Evolutionary conservation across 2,113 vertebrate genomes (phyloP).

Genomic region (Gadus chalcogrammus): DNA sequence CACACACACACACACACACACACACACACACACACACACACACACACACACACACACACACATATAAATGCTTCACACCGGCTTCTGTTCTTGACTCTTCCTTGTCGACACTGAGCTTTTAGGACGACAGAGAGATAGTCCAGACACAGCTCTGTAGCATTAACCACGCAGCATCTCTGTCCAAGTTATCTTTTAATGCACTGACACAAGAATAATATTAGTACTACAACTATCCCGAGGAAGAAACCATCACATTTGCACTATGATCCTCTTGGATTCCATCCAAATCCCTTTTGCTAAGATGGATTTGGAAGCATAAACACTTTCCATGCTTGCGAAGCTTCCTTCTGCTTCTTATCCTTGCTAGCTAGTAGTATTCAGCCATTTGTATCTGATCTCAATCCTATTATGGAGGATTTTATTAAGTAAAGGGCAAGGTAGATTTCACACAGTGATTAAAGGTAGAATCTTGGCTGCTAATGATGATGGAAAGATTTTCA

Average conservation of each 20-base stretch:
- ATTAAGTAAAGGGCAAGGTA: too few relatives aligned
- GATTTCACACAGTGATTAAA: too few relatives aligned
- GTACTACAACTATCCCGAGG: constrained; percentile 21
- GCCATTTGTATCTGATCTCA: too few relatives aligned
- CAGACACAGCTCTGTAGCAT: constrained; percentile 23
- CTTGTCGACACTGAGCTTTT: constrained; percentile 15
- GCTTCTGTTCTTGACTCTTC: constrained; percentile 14
- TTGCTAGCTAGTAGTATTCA: constrained; percentile 1
- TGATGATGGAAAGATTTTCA: not conserved
- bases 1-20: constrained; percentile 28
- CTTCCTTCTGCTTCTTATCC: constrained; percentile 15
- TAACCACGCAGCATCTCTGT: constrained; percentile 22
- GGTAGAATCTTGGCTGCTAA: not conserved
- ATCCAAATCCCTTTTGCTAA: constrained; percentile 30
- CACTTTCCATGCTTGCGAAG: not conserved
- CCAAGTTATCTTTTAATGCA: constrained; percentile 26
- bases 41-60: not conserved
- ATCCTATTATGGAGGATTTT: too few relatives aligned
- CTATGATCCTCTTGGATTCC: constrained; percentile 1
- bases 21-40: constrained; percentile 13
- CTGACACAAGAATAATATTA: constrained; percentile 40
- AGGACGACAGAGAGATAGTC: constrained; percentile 28
- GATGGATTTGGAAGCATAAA: constrained; percentile 33
- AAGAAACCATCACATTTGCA: constrained; percentile 27
- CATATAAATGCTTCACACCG: not conserved